Evolutionary conservation across 2,888 invertebrate species (phyloP), one percentile per base, ranked within the genome.

Genomic region (Torymus aiolomorphi): DNA sequence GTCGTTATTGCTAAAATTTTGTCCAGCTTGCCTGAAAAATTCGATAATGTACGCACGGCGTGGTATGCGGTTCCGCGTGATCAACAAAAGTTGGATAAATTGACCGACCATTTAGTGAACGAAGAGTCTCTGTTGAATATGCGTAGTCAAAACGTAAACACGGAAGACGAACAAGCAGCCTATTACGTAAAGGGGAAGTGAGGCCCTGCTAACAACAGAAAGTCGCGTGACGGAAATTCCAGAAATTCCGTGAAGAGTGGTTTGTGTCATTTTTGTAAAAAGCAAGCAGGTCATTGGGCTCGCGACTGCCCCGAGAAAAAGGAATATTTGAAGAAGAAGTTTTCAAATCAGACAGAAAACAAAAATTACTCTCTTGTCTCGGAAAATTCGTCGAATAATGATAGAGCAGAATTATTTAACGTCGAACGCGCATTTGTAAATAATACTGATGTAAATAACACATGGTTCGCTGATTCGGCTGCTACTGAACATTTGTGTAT

Each of bases 121-220:
- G 16, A 59, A 20, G 59, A 59, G 18, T 16, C 59, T 10, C 16
- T 24, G 3, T 13, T 62, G 18, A 62, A 62, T n/a, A 24, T 62
- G 4, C 62, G 62, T 2, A 31, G 31, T 12, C n/a, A 57, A 8
- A 2, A 57, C 4, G 14, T 5, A 4, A 5, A 16, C 2, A 13
- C 57, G 11, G 18, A n/a, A 16, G 14, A n/a, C 18, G 18, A 57
- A 57, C 16, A 18, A 16, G 62, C 20, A 62, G 24, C 24, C 3
- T 62, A 62, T 11, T 12, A 11, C 31, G 62, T n/a, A 8, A 13
- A 10, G 62, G 3, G 20, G 20, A 5, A 92, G 91, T 24, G 71
- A 70, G 16, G n/a, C n/a, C 49, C 52, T 62, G 65, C 2, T 13
- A 56, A 56, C 14, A 12, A 56, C 14, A 10, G 51, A 8, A 51